Conservation (phyloP, 2,797 vertebrate genomes). For the Xiphorhynchus erythropygius region DNA sequence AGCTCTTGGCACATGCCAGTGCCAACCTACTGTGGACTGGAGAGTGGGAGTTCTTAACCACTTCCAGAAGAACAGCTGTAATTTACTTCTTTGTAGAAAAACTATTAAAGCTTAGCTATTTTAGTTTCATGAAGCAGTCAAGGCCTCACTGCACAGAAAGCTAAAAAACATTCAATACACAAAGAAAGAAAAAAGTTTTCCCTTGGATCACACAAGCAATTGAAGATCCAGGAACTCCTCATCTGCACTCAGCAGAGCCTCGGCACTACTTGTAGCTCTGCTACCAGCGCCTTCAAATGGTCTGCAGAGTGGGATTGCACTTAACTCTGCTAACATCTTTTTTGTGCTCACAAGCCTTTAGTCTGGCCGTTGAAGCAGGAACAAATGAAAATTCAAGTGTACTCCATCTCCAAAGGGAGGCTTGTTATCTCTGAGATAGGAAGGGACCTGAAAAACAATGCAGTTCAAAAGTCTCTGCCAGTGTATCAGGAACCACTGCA, state of each 20-base stretch:
- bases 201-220: background rate
- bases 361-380: background rate
- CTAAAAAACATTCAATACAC: background rate
- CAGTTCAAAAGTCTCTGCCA: background rate
- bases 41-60: conserved; percentile 22
- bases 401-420: background rate
- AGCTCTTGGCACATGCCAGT: conserved; percentile 25
- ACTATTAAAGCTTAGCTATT: background rate
- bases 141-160: background rate
- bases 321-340: background rate
- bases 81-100: background rate
- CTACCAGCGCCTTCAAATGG: background rate
- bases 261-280: background rate
- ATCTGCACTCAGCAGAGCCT: background rate
- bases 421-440: background rate
- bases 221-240: background rate
- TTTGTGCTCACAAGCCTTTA: background rate
- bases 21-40: background rate
- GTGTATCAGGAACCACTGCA: background rate
- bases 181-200: background rate
- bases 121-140: background rate
- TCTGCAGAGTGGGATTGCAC: background rate
- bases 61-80: conserved; percentile 25
- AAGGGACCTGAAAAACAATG: background rate
- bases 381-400: conserved; percentile 10